A percentile compares a stretch with the other conserved stretches of the same genome.
Conservation (phyloP, 2,888 invertebrate species). For the Theretra japonica region DNA sequence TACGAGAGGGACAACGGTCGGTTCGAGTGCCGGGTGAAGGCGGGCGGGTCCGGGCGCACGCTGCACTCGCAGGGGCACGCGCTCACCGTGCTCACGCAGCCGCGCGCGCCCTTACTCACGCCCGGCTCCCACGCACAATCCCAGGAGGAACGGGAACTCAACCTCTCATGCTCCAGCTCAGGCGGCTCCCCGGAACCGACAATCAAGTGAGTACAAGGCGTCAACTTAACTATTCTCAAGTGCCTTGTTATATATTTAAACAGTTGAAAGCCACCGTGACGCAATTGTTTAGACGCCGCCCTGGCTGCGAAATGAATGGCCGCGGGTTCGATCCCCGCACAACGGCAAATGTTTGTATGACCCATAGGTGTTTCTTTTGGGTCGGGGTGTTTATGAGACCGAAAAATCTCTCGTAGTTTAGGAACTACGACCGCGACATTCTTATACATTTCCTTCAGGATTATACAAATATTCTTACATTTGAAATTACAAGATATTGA, state of each 20-base stretch:
- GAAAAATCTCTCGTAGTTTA: no score
- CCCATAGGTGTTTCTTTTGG: no score
- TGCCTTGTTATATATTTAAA: neutral
- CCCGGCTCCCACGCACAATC: constrained; percentile 91
- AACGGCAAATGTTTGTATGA: no score
- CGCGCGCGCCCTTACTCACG: constrained; percentile 91
- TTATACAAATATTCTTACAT: no score
- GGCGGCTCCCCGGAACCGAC: constrained; percentile 96
- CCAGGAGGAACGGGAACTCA: constrained; percentile 91
- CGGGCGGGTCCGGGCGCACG: constrained; percentile 91
- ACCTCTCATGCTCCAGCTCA: constrained; percentile 91
- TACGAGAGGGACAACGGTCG: constrained; percentile 96
- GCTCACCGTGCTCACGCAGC: constrained; percentile 93
- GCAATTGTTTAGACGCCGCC: neutral
- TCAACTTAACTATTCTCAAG: neutral
- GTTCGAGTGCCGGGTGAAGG: constrained; percentile 95
- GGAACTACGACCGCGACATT: no score
- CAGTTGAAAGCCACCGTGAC: neutral
- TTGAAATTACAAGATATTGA: no score
- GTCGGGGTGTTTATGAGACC: no score
- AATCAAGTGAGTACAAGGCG: constrained; percentile 86
- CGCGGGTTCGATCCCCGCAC: no score
- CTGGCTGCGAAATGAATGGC: no score
- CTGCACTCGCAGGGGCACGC: constrained; percentile 93
- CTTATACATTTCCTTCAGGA: no score